Evolutionary conservation across 37 sponge, comb jelly and placozoan genomes (phyloP), one percentile per base, ranked within the genome.

Genomic region (Mnemiopsis leidyi): DNA sequence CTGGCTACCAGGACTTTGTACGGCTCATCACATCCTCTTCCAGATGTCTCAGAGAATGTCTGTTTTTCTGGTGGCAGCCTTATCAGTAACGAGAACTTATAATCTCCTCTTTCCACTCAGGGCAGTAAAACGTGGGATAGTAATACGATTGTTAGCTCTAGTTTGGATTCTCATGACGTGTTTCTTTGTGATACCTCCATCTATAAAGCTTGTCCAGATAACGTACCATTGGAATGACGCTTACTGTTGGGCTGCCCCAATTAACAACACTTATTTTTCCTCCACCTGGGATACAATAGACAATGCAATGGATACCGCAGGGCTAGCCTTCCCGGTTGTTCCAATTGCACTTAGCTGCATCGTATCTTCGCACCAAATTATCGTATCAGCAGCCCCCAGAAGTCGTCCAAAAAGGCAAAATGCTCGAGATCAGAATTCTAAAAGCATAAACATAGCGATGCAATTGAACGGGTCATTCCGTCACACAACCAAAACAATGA

Each of bases 21-120:
- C 37, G 7, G 33, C 29, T 35, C 82, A 34, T 16, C 82, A 79
- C 82, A 79, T 79, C 36, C 82, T 79, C 82, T 79, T 79, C 82
- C 82, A 79, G 37, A 79, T 79, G 82, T 79, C 82, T 20, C 82
- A 79, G 36, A 28, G 82, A 29, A 36, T 79, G 37, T 79, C 82
- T 7, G 82, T 79, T 0, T 35, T 79, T 23, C 82, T 79, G 21
- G 82, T 79, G 7, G 82, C 82, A 13, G 21, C 82, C 21, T 29
- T 79, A 16, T 36, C 37, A 16, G 21, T 79, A 1, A 79, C 82
- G 36, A 23, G 82, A 32, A 79, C 82, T 0, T 79, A 34, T 29
- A 79, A 7, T 35, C 82, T 79, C 23, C 2, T 79, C 0, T 79
- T 33, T 36, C 82, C 82, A 20, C 82, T 79, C 82, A 32, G 36